Percentiles rank a stretch among this genome's conserved stretches.
Conservation (phyloP, 2,797 vertebrate species). For the Lutjanus campechanus region DNA sequence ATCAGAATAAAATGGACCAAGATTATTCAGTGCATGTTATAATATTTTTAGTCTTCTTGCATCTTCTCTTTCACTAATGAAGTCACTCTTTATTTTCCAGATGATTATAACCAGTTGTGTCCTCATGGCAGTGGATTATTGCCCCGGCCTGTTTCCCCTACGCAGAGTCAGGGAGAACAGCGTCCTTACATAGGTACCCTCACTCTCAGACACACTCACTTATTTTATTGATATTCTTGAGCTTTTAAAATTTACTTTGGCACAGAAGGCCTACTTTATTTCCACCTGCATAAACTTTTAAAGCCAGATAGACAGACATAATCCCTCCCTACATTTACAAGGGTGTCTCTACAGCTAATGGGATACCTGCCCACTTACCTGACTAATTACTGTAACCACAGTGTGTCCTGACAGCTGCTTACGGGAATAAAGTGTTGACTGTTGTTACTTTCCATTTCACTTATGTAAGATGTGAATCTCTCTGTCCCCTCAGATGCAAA, state of each 20-base stretch:
- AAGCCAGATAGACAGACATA: slow-evolving; percentile 29
- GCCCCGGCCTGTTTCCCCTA: slow-evolving; percentile 50
- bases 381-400: slow-evolving; percentile 43
- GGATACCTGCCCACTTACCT: slow-evolving; percentile 43
- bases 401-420: slow-evolving; percentile 36
- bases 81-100: slow-evolving; percentile 66
- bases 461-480: slow-evolving; percentile 30
- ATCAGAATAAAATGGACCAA: background rate
- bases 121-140: slow-evolving; percentile 84
- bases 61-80: slow-evolving; percentile 11
- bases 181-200: slow-evolving; percentile 78
- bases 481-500: slow-evolving; percentile 80
- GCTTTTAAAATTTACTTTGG: slow-evolving; percentile 37
- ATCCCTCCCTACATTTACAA: slow-evolving; percentile 51
- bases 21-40: background rate
- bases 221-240: slow-evolving; percentile 36
- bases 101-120: slow-evolving; percentile 84
- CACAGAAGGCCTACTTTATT: slow-evolving; percentile 45
- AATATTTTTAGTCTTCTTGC: background rate
- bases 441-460: slow-evolving; percentile 12
- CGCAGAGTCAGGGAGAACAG: slow-evolving; percentile 63
- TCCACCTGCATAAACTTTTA: slow-evolving; percentile 44
- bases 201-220: slow-evolving; percentile 9
- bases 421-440: slow-evolving; percentile 6
- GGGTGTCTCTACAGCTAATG: slow-evolving; percentile 33